Conservation (phyloP, 2,888 invertebrate species). For the Drosophila pegasa region DNA sequence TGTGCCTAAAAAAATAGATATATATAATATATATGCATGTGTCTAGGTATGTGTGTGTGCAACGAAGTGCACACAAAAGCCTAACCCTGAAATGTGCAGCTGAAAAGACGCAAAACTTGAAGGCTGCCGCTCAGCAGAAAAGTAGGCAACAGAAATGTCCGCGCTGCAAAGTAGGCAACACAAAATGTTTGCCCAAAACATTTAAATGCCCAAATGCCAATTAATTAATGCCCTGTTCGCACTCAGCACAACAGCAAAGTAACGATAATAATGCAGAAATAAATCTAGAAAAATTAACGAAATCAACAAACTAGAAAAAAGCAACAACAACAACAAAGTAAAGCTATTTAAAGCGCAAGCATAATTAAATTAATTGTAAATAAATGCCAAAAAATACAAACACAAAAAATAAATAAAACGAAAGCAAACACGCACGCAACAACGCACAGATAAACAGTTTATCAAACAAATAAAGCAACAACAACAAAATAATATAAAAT, state of each 20-base stretch:
- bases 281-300: conserved; percentile 20
- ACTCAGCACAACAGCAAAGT: conserved; percentile 24
- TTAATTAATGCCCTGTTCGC: conserved; percentile 27
- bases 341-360: conserved; percentile 40
- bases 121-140: conserved; percentile 45
- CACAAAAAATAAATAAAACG: background rate
- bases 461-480: conserved; percentile 32
- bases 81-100: conserved; percentile 53
- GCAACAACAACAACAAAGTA: conserved; percentile 8
- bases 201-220: conserved; percentile 10
- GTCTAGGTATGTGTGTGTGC: conserved; percentile 9
- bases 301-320: conserved; percentile 12
- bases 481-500: conserved; percentile 4
- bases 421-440: conserved; percentile 21
- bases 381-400: conserved; percentile 25
- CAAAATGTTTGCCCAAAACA: conserved; percentile 9
- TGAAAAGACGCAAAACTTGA: conserved; percentile 32
- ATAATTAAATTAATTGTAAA: conserved; percentile 59
- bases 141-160: conserved; percentile 19
- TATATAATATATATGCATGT: conserved; percentile 17
- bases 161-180: conserved; percentile 27
- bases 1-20: conserved; percentile 48
- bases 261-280: conserved; percentile 17
- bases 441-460: conserved; percentile 43
- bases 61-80: conserved; percentile 53